phyloP scores from a whole-genome alignment of 64 coral and sea anemone genomes.

The Pachyseris speciosa region DNA sequence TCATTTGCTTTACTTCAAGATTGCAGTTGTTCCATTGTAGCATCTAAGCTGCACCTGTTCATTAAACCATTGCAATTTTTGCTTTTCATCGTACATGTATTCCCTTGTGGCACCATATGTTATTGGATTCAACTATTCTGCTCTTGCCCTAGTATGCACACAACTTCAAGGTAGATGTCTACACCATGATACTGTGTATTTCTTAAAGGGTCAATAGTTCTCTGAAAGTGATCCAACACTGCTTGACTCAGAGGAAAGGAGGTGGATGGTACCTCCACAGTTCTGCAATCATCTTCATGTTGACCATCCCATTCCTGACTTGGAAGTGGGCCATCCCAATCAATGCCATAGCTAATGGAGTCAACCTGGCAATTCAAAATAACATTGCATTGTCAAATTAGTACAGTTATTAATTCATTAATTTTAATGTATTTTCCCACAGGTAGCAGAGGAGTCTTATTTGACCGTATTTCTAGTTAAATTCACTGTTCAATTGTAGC shows the following conservation, averaged over 20 bases:
- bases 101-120: no score
- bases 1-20: no score
- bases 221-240: neutral
- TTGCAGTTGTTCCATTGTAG: no score
- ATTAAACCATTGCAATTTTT: no score
- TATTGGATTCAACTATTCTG: neutral
- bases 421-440: no score
- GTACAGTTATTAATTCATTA: no score
- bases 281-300: neutral
- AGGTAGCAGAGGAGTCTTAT: no score
- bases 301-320: conserved; percentile 15
- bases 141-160: neutral
- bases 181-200: neutral
- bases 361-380: conserved; percentile 1
- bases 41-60: no score
- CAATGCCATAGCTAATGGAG: neutral
- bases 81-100: no score
- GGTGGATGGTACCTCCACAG: neutral
- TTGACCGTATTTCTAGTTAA: no score
- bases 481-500: no score
- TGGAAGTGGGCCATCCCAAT: conserved; percentile 3
- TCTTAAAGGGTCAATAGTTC: conserved; percentile 13
- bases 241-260: neutral
- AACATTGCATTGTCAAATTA: no score
- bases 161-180: conserved; percentile 19